Conservation (phyloP, 2,888 invertebrate genomes). For the Hartigia nigra region DNA sequence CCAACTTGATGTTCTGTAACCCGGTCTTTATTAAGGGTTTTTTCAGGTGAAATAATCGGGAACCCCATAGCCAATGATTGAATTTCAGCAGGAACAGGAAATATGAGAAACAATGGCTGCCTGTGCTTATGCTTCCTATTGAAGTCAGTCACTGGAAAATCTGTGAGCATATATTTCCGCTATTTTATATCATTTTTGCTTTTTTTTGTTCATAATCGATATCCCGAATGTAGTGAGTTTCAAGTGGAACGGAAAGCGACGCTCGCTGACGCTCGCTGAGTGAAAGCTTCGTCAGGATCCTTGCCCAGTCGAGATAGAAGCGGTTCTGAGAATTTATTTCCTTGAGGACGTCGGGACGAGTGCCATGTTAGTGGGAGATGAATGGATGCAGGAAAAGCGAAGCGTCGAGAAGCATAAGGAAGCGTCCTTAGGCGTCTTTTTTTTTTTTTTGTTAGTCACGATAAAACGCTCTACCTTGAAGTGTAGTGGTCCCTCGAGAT, state of each 20-base stretch:
- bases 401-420: neutral
- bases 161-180: neutral
- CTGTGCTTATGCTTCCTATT: neutral
- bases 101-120: neutral
- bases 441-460: neutral
- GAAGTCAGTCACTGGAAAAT: neutral
- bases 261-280: neutral
- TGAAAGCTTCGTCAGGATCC: neutral
- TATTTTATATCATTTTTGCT: neutral
- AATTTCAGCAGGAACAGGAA: neutral
- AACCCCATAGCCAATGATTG: neutral
- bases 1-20: conserved; percentile 60
- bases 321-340: neutral
- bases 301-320: neutral
- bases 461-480: conserved; percentile 46
- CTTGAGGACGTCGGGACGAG: neutral
- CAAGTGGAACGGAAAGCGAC: neutral
- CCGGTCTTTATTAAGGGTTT: conserved; percentile 26
- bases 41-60: neutral
- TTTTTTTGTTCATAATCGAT: neutral
- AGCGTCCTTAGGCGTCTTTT: neutral
- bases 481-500: conserved; percentile 61
- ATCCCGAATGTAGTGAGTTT: neutral
- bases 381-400: neutral
- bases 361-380: neutral